Evolutionary conservation across 2,888 invertebrate species (phyloP), one percentile per base, ranked within the genome.

Genomic region (Poecilobothrus nobilitatus): DNA sequence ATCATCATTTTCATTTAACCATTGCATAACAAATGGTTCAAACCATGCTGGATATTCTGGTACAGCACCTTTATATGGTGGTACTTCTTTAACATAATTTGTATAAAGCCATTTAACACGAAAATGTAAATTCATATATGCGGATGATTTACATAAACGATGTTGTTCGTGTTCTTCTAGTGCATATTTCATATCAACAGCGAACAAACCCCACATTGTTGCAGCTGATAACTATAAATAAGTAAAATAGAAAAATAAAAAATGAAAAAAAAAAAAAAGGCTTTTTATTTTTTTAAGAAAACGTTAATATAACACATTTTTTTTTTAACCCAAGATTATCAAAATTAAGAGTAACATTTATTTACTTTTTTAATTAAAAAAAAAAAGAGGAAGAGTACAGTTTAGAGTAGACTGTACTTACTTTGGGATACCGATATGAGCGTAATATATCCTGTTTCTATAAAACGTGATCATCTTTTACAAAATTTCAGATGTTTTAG

Each of bases 21-120:
- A 99, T 81, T 98, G 98, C 98, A 99, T 99, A 64, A 99, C 99
- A 83, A 99, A 99, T n/a, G 98, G 97, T 81, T 98, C 98, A 82
- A 99, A 99, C 98, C 98, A 99, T 76, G 95, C 94, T 1, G 99
- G 98, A 82, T 99, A 99, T 81, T 99, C 98, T 9, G 99, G 98
- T 71, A 99, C 96, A 64, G 94, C 91, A 70, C 94, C 94, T 80
- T 97, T 97, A 82, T 96, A 96, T 34, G 96, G 95, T 67, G 97
- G 97, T 73, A 98, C 95, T 79, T 98, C 97, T 81, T 93, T 92
- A 64, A 99, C 96, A 83, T 98, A 99, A 82, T 97, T 95, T 75
- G 95, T 94, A 82, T 98, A 95, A 74, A 99, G 85, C 95, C 97
- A 97, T 86, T 99, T 99, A 63, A 97, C 88, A 83, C 95, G 97